Percentiles rank a stretch among this genome's conserved stretches.
Conservation (phyloP, 64 coral and sea anemone genomes). For the Stylophora pistillata region DNA sequence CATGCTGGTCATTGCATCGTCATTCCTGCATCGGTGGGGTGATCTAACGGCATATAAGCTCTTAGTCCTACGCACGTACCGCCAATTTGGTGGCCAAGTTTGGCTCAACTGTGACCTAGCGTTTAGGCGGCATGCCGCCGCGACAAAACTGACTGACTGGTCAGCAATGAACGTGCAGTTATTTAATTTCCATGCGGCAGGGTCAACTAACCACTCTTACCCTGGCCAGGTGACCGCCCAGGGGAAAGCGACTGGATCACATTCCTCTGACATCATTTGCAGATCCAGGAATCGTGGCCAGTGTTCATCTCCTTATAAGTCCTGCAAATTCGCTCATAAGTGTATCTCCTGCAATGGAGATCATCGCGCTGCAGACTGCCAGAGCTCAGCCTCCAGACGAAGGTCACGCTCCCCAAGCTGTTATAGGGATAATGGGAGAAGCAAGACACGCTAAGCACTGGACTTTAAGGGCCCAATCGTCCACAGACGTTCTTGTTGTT, state of each 20-base stretch:
- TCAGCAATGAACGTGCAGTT: constrained; percentile 4
- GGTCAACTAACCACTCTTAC: background rate
- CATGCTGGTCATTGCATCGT: no score
- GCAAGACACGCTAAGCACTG: no score
- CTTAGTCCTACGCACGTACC: no score
- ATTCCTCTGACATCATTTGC: background rate
- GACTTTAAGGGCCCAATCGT: no score
- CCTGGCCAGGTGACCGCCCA: background rate
- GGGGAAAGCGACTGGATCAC: background rate
- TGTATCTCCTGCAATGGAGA: background rate
- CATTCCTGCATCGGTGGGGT: no score
- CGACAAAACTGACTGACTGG: background rate
- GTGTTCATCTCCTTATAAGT: background rate
- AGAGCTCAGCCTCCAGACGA: background rate
- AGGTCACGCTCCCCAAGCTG: background rate
- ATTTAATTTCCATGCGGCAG: constrained; percentile 20
- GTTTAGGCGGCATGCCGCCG: background rate
- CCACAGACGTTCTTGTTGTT: no score
- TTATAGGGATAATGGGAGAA: no score
- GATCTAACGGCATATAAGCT: no score
- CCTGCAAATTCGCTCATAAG: background rate
- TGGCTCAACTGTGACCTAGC: constrained; percentile 1
- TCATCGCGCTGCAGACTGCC: background rate
- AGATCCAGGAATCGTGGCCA: constrained; percentile 8
- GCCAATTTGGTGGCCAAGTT: background rate